Base-by-base conservation (phyloP, 2,113 vertebrate genomes). In the Tyrannus savana region DNA sequence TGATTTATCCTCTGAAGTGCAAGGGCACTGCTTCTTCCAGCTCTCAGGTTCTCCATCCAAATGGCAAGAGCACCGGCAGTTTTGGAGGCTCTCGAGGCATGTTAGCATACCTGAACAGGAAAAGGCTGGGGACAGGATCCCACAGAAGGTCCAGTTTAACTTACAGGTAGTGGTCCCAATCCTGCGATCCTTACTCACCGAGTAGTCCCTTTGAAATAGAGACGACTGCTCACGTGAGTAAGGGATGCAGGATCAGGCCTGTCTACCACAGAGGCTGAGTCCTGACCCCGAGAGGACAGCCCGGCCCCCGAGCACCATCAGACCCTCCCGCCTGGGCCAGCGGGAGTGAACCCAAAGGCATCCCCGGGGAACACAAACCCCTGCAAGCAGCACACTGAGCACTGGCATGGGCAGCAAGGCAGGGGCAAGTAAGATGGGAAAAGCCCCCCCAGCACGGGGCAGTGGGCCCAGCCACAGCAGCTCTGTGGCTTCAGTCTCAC, bases 181-280 rank as follows among this genome's bases (percentile, higher is more conserved):
- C 96, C 96, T 96, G 95, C 92, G 24, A 95, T 94, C 95, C 95
- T 95, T 95, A 94, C 96, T 95, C 96, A 95, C 92, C 44, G 95
- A 96, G 95, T 92, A 97, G 96, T 96, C 90, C 95, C 93, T 76
- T 76, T 93, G 88, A 58, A 78, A 93, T 76, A 64, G 79, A 96
- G 85, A 97, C 83, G 80, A 95, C 93, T 96, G 93, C 96, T 96
- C 96, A 94, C 16, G 11, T 94, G 95, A 96, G 80, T 97, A 95
- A 96, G 93, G 93, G 96, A 96, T 96, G 88, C 88, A 95, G 90
- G 88, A 94, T 94, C 92, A 68, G 90, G 86, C 92, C 95, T 94
- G 88, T 92, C 92, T 93, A 92, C 95, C 96, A 89, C 96, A 89
- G 82, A 94, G 44, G 92, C 56, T 87, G 88, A 75, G 90, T 95